These are phyloP conservation scores for Eristalinus aeneus DNA, from an alignment of 2,888 invertebrate species.

Conservation along the genomic window DNA sequence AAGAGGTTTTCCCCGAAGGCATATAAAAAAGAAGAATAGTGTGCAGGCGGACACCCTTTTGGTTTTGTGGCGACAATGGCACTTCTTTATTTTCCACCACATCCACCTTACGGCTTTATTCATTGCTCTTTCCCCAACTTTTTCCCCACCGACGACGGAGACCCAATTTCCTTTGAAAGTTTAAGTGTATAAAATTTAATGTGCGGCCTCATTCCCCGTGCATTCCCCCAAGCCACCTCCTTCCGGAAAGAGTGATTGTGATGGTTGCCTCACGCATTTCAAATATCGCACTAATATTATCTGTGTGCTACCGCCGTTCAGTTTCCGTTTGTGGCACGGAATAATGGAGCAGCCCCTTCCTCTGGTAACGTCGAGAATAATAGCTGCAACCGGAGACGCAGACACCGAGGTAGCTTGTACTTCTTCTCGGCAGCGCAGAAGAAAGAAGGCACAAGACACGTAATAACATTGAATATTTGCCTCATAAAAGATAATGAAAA, in stretches of 20 bases:
- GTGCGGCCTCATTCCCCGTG: conserved; percentile 15
- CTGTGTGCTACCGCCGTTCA: conserved; percentile 37
- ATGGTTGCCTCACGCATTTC: conserved; percentile 47
- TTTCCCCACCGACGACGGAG: neutral
- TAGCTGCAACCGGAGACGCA: neutral
- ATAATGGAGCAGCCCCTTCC: neutral
- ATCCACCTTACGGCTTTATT: conserved; percentile 16
- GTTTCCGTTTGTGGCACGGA: conserved; percentile 36
- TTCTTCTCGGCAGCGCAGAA: neutral
- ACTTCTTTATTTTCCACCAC: neutral
- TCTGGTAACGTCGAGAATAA: neutral
- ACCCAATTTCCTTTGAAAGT: conserved; percentile 33
- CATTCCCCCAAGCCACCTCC: neutral
- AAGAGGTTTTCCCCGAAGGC: conserved; percentile 26
- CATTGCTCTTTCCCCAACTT: conserved; percentile 10
- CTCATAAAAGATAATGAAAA: conserved; percentile 58
- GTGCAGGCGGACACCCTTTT: conserved; percentile 33
- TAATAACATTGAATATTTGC: conserved; percentile 57
- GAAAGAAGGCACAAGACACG: conserved; percentile 36
- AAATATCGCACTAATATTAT: conserved; percentile 42
- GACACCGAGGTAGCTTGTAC: neutral
- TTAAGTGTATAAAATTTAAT: conserved; percentile 43
- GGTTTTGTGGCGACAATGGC: conserved; percentile 4
- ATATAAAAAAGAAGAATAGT: conserved; percentile 20
- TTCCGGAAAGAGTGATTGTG: conserved; percentile 8